Base-by-base conservation (phyloP, 2,797 vertebrate species). In the Hydrolagus colliei region DNA sequence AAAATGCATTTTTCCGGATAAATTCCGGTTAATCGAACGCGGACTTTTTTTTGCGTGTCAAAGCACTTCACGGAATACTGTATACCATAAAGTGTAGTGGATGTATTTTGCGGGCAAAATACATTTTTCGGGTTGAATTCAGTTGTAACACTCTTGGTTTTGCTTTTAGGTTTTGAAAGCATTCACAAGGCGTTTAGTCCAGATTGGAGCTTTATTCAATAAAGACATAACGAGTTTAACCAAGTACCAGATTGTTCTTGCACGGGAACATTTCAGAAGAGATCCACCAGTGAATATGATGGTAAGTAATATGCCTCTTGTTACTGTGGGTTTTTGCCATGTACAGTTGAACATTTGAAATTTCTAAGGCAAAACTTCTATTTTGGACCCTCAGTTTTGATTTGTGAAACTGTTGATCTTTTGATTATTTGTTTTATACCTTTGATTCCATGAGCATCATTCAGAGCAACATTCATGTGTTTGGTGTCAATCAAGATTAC, bases 231-330 rank as follows among this genome's bases (percentile, higher is more conserved):
- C 92, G 86, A 93, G 86, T 80, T 93, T 99, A 79, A 94, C 94
- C 63, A 99, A 99, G 89, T 99, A 96, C 88, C 97, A 99, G 92
- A 87, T 99, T 86, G 96, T 99, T 88, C 92, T 99, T 16, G 94
- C 96, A 85, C 95, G 97, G 88, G 97, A 99, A 75, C 97, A 99
- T 79, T 97, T 97, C 86, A 94, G 97, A 86, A 96, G 96, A 90
- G 98, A 98, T 87, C 96, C 97, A 0, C 92, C 95, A 3, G 86
- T 95, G 11, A 88, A 93, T 82, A 86, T 95, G 79, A 86, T 87
- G 93, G 97, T 96, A 91, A 87, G 72, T 88, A 72, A 88, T 0
- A 82, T 85, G 73, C 65, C 72, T 10, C 71, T 10, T n/a, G 4
- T 35, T 4, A 27, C 13, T 52, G 41, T 52, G 41, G 52, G 6